Percentiles rank a stretch among this genome's conserved stretches.
Evolutionary conservation across 2,797 vertebrate species (phyloP).

Genomic region (Rhabdomys pumilio): DNA sequence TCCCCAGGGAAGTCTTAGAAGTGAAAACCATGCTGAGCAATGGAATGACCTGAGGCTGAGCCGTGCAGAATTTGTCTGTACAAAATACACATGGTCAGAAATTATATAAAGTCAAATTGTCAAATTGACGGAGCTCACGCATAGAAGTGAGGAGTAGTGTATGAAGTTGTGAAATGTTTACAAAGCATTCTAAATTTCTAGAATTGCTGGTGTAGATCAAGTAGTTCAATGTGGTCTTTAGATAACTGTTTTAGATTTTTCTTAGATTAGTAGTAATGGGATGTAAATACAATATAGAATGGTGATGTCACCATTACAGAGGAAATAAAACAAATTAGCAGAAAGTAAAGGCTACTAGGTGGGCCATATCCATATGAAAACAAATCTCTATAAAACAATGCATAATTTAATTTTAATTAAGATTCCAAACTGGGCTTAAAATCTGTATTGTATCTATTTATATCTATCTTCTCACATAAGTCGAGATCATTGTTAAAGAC

Average conservation of each 20-base stretch:
- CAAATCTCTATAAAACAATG: not conserved
- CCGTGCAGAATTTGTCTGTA: not conserved
- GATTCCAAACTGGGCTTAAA: not conserved
- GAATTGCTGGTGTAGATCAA: conserved; percentile 44
- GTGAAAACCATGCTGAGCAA: not conserved
- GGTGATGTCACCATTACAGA: not conserved
- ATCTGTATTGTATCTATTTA: not conserved
- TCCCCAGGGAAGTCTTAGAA: not conserved
- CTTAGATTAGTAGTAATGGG: not conserved
- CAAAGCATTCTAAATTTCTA: not conserved
- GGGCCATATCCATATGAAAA: not conserved
- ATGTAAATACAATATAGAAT: not conserved
- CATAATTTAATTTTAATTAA: conserved; percentile 49
- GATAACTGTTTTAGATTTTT: conserved; percentile 14
- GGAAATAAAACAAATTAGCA: not conserved
- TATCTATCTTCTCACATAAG: not conserved
- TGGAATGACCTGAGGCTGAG: not conserved
- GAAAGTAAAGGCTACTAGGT: not conserved
- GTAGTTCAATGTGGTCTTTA: conserved; percentile 32
- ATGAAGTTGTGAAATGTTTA: not conserved
- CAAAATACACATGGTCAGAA: not conserved
- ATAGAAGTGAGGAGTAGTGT: conserved; percentile 6
- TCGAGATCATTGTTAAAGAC: not conserved
- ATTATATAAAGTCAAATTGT: not conserved
- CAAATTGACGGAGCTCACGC: not conserved